Evolutionary conservation across 2,113 vertebrate genomes (phyloP), one percentile per base, ranked within the genome.

Genomic region (Cathartes aura): DNA sequence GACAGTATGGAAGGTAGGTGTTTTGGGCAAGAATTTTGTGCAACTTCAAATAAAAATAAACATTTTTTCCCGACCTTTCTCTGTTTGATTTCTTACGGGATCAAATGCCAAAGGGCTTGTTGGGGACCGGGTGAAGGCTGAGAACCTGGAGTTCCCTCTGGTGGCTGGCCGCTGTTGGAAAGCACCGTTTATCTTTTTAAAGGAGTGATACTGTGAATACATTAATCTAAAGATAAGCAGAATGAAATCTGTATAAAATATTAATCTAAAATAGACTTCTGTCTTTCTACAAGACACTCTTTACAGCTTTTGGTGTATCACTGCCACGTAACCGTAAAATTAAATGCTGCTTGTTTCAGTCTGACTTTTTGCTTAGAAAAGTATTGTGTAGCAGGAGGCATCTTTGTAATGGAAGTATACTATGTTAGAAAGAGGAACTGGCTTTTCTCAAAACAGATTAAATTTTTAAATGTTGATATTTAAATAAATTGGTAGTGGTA

Each of bases 101-200:
- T 71, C 59, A 40, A 59, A 55, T 72, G 29, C 64, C 68, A 27
- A 34, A 88, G 80, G 36, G 43, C 11, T 90, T 70, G 11, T 16
- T 0, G 1, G 53, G 17, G 2, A 5, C 24, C 1, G 3, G 9
- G 5, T 19, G 24, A 80, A 92, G 26, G 67, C 67, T 66, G 82
- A 73, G 40, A 83, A 43, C 32, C 52, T 66, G 56, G 67, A 63
- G 89, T 80, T 95, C 95, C 96, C 94, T 91, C 95, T 97, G 81
- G 86, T 91, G 97, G 96, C 76, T 52, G 90, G 59, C 32, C 52
- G 23, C 78, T 60, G 27, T 9, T 81, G 43, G 83, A 50, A 48
- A 63, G 62, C 24, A 15, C 0, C 0, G 7, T 48, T 8, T 4
- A 1, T 45, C 32, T 67, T 63, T 56, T 32, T 52, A 36, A 76